A percentile compares a stretch with the other conserved stretches of the same genome.
phyloP scores from a whole-genome alignment of 2,797 vertebrate species.

The Prionace glauca region DNA sequence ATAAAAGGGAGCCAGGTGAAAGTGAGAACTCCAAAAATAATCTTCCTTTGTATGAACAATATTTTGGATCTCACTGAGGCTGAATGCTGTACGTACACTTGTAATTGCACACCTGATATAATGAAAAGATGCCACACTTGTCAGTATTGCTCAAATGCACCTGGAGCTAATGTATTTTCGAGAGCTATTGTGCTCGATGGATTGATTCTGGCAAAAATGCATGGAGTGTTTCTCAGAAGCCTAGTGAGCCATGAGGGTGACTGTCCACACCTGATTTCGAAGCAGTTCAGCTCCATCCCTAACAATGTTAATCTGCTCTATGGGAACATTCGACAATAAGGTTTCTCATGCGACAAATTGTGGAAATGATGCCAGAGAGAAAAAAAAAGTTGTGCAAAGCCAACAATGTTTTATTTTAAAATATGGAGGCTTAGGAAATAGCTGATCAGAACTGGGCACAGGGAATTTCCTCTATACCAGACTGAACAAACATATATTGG shows the following conservation, averaged over 20 bases:
- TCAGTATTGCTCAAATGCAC: background rate
- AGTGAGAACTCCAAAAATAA: background rate
- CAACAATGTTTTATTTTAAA: background rate
- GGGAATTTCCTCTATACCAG: background rate
- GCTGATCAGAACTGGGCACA: background rate
- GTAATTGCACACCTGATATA: background rate
- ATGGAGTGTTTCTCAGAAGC: background rate
- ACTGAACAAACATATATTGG: background rate
- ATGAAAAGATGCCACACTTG: background rate
- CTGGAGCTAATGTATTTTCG: background rate
- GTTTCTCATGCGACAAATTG: background rate
- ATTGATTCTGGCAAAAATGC: slow-evolving; percentile 3
- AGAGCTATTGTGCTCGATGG: background rate
- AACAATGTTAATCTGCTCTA: background rate
- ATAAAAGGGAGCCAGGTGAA: background rate
- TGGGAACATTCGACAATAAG: background rate
- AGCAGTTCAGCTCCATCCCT: background rate
- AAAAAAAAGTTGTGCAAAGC: background rate
- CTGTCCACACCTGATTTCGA: background rate
- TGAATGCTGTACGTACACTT: background rate
- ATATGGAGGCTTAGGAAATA: background rate
- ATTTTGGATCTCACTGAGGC: background rate
- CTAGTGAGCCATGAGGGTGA: background rate
- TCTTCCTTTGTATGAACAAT: background rate
- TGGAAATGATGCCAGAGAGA: background rate